Conservation (phyloP, 2,113 vertebrate genomes). For the Sceloporus undulatus region DNA sequence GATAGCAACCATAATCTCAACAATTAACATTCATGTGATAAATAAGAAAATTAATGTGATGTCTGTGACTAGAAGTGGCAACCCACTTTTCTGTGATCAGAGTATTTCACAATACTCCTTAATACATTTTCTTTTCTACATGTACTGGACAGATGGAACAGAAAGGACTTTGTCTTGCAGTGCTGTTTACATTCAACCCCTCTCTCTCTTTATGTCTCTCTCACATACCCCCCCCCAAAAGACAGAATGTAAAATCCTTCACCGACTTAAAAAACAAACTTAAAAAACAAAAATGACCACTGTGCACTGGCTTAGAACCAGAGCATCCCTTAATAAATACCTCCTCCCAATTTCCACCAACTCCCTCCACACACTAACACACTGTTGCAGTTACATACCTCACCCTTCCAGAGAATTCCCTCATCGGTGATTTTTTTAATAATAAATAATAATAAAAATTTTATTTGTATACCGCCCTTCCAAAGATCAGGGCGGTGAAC, state of each 20-base stretch:
- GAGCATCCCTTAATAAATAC: background rate
- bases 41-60: background rate
- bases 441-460: no score
- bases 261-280: background rate
- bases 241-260: background rate
- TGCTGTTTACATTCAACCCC: background rate
- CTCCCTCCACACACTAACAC: background rate
- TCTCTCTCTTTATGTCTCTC: background rate
- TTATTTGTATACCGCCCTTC: no score
- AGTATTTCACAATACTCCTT: background rate
- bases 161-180: background rate
- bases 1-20: constrained; percentile 24
- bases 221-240: background rate
- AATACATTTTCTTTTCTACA: background rate
- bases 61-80: background rate
- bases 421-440: background rate
- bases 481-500: no score
- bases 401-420: background rate
- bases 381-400: background rate
- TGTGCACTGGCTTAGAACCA: background rate
- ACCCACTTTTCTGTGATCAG: background rate
- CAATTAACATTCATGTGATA: constrained; percentile 6
- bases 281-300: background rate
- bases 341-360: background rate
- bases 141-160: background rate